Base-by-base conservation (phyloP, 2,888 invertebrate species). In the Harpalus rubripes region DNA sequence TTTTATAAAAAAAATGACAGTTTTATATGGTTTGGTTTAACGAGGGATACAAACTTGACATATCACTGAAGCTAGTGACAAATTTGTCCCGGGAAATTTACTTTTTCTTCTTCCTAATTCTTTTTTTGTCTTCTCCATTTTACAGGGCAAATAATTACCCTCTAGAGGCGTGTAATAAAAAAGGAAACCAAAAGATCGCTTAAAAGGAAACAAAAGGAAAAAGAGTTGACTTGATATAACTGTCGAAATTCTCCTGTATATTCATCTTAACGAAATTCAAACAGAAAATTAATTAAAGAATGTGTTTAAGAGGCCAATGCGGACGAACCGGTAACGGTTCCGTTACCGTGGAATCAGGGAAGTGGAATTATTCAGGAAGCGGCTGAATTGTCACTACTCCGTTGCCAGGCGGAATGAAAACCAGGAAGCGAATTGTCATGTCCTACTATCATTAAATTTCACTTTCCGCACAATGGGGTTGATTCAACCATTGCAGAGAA, bases 1-100 rank as follows among this genome's bases (percentile, higher is more conserved):
- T 74, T 80, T 39, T 80, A 41, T 61, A 81, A 32, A 81, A 81
- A 16, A 81, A 65, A 59, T 52, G 65, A 63, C 81, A 81, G 10
- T 63, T 65, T 81, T 81, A 65, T 63, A 65, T 61, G 65, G 81
- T 81, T 81, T 44, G 52, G 81, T 81, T 81, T 81, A 81, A 81
- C 65, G 52, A 63, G 81, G 63, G 81, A 52, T 81, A 52, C 65
- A 59, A 59, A 59, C 58, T 44, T 81, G 81, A 81, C 81, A 65
- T 81, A 81, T 81, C 65, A 65, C 65, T 52, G 65, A 12, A 44
- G 63, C 81, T 65, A 81, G 81, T 81, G 81, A 81, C 81, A 81
- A 65, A 65, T 65, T 65, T 65, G 65, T 59, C 83, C 52, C 65
- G 83, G 76, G 76, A 61, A 83, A 76, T 83, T 72, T 83, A 76